These are phyloP conservation scores for Eristalis intricaria DNA, from an alignment of 2,888 invertebrate genomes.

Conservation along the genomic window DNA sequence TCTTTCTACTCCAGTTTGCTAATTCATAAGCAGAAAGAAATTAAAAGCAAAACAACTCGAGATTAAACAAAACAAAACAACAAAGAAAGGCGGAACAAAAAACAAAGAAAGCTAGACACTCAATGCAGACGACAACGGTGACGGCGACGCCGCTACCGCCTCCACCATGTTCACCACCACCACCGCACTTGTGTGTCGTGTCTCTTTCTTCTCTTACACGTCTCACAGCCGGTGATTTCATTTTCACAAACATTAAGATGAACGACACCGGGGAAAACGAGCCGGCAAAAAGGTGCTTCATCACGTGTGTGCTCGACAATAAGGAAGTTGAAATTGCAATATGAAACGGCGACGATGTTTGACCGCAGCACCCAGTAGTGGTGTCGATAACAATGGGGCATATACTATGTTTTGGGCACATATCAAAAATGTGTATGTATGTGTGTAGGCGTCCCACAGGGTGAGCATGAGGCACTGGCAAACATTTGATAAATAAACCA, in stretches of 20 bases:
- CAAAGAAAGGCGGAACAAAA: conserved; percentile 14
- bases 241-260: conserved; percentile 47
- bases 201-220: conserved; percentile 6
- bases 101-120: conserved; percentile 38
- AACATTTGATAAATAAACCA: neutral
- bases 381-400: conserved; percentile 41
- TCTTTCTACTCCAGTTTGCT: conserved; percentile 41
- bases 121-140: neutral
- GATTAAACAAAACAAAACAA: conserved; percentile 32
- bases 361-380: conserved; percentile 40
- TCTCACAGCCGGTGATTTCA: conserved; percentile 46
- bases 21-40: conserved; percentile 22
- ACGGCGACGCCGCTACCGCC: conserved; percentile 29
- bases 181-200: neutral
- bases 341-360: conserved; percentile 47
- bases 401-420: neutral
- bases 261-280: conserved; percentile 35
- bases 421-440: neutral
- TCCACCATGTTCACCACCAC: conserved; percentile 6
- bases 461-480: neutral
- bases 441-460: neutral
- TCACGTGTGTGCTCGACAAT: conserved; percentile 63
- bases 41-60: conserved; percentile 27
- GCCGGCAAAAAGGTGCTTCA: conserved; percentile 54
- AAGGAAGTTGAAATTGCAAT: conserved; percentile 63